These are phyloP conservation scores for Zaprionus inermis DNA, from an alignment of 1,140 invertebrate genomes.

Conservation along the genomic window DNA sequence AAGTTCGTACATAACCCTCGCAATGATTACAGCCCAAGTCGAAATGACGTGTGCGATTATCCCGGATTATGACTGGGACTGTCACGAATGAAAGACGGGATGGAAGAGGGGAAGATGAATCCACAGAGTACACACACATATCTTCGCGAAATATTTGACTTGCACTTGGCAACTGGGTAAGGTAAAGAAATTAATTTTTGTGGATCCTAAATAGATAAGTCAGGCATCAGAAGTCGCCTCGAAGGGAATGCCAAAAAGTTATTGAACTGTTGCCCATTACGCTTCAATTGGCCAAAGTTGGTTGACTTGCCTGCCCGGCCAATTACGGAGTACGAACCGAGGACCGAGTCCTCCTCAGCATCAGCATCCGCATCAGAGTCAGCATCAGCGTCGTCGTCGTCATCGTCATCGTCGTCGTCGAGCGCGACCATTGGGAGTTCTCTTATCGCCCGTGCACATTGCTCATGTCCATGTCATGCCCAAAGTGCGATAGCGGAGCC, in stretches of 20 bases:
- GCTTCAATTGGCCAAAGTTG: conserved; percentile 67
- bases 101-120: neutral
- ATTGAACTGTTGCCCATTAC: conserved; percentile 79
- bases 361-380: neutral
- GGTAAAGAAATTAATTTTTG: conserved; percentile 29
- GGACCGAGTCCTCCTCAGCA: conserved; percentile 11
- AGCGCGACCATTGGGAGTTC: conserved; percentile 29
- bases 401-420: neutral
- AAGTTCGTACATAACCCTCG: neutral
- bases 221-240: conserved; percentile 15
- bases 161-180: conserved; percentile 8
- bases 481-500: conserved; percentile 27
- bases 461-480: conserved; percentile 70
- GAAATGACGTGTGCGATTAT: conserved; percentile 1
- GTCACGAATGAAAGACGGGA: neutral
- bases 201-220: conserved; percentile 31
- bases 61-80: neutral
- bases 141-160: neutral
- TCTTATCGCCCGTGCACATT: conserved; percentile 73
- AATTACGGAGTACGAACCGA: conserved; percentile 58
- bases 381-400: neutral
- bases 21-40: neutral
- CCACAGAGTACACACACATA: neutral
- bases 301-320: conserved; percentile 62
- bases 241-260: conserved; percentile 69